Evolutionary conservation across 2,797 vertebrate genomes (phyloP).

Genomic region (Sphenodon punctatus): DNA sequence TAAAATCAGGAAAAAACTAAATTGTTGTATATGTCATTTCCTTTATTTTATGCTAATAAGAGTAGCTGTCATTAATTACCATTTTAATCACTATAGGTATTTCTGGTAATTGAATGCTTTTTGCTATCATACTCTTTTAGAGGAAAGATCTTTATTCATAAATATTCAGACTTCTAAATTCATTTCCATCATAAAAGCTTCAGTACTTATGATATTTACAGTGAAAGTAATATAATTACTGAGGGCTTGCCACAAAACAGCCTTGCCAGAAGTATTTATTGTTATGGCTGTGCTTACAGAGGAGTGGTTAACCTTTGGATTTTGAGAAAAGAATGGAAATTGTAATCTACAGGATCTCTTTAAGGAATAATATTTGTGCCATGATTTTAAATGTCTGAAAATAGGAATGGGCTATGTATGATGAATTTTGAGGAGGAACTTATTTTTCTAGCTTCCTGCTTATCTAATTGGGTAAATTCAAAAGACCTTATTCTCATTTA

Average conservation of each 20-base stretch:
- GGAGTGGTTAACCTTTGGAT: not conserved
- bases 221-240: conserved; percentile 61
- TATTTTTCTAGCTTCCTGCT: not conserved
- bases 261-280: conserved; percentile 62
- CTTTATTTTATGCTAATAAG: conserved; percentile 60
- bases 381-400: not conserved
- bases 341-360: not conserved
- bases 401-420: fast-evolving
- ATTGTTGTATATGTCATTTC: not conserved
- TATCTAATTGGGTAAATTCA: fast-evolving
- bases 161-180: conserved; percentile 59
- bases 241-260: conserved; percentile 44
- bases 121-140: conserved; percentile 52
- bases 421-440: not conserved
- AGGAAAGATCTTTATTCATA: conserved; percentile 61
- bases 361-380: not conserved
- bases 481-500: not conserved
- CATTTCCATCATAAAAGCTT: conserved; percentile 68
- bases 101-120: conserved; percentile 69
- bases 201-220: conserved; percentile 63
- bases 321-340: not conserved
- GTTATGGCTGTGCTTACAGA: conserved; percentile 21
- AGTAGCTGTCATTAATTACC: conserved; percentile 58
- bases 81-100: conserved; percentile 68
- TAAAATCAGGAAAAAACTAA: not conserved